Conservation (phyloP, 1,140 invertebrate genomes). For the Brachionus manjavacas region DNA sequence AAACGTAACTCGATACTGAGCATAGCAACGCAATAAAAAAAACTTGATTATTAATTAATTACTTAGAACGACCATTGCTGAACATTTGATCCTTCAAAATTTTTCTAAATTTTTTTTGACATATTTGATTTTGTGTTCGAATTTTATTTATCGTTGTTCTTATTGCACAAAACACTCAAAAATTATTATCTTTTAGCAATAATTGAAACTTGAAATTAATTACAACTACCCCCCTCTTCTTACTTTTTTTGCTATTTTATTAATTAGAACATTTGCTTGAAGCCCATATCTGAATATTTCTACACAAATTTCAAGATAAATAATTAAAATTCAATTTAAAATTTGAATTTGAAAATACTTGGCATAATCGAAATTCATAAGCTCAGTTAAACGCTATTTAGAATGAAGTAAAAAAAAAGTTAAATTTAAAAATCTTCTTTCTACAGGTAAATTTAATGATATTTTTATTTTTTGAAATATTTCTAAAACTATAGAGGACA, state of each 20-base stretch:
- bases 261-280: conserved; percentile 32
- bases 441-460: conserved; percentile 24
- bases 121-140: conserved; percentile 36
- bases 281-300: conserved; percentile 3
- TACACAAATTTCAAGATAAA: conserved; percentile 18
- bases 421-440: conserved; percentile 25
- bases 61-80: neutral
- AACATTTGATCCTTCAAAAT: neutral
- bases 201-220: conserved; percentile 13
- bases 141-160: conserved; percentile 24
- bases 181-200: neutral
- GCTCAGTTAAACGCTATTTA: neutral
- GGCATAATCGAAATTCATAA: conserved; percentile 5
- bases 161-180: conserved; percentile 12
- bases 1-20: neutral
- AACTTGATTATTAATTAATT: conserved; percentile 23
- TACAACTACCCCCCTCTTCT: neutral
- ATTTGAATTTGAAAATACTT: neutral
- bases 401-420: neutral
- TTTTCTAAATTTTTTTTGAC: neutral
- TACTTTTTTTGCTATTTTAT: neutral
- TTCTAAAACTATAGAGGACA: conserved; percentile 22
- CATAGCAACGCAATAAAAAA: neutral
- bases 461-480: conserved; percentile 15
- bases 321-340: conserved; percentile 34